Percentiles rank a stretch among this genome's conserved stretches.
phyloP scores from a whole-genome alignment of 2,113 vertebrate species.

The Ciconia stormi region DNA sequence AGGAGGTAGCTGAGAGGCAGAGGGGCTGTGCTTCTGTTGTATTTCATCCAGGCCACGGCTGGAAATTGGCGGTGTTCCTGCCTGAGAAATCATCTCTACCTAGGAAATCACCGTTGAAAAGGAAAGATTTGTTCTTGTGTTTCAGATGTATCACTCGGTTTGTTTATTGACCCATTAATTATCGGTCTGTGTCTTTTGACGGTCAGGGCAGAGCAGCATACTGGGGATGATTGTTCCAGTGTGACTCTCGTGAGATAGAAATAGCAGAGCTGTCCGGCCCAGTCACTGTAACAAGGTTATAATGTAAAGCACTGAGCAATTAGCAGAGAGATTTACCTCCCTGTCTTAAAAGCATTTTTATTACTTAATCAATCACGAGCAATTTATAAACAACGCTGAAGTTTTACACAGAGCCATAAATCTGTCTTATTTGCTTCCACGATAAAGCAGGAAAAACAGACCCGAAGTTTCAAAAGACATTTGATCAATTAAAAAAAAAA shows the following conservation, averaged over 20 bases:
- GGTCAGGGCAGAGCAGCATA: background rate
- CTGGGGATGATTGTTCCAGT: slow-evolving; percentile 13
- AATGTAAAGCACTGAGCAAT: slow-evolving; percentile 75
- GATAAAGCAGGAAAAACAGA: slow-evolving; percentile 54
- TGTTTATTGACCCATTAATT: slow-evolving; percentile 57
- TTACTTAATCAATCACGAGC: slow-evolving; percentile 81
- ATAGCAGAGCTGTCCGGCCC: slow-evolving; percentile 24
- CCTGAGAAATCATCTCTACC: background rate
- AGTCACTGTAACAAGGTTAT: slow-evolving; percentile 65
- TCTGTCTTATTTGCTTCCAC: slow-evolving; percentile 63
- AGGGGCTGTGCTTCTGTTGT: background rate
- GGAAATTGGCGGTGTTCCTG: background rate
- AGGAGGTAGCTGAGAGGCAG: background rate
- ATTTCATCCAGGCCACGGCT: background rate
- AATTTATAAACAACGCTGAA: slow-evolving; percentile 79
- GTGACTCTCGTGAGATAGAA: slow-evolving; percentile 54
- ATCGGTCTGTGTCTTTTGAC: slow-evolving; percentile 5
- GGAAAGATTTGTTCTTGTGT: background rate
- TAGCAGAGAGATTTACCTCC: slow-evolving; percentile 76
- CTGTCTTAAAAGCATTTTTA: slow-evolving; percentile 83
- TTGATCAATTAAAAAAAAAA: slow-evolving; percentile 55
- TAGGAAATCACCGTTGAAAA: slow-evolving; percentile 15
- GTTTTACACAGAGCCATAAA: slow-evolving; percentile 71
- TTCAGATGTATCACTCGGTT: background rate
- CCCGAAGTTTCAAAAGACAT: slow-evolving; percentile 50